Evolutionary conservation across 2,797 vertebrate species (phyloP).

Genomic region (Malacoctenus gilli): DNA sequence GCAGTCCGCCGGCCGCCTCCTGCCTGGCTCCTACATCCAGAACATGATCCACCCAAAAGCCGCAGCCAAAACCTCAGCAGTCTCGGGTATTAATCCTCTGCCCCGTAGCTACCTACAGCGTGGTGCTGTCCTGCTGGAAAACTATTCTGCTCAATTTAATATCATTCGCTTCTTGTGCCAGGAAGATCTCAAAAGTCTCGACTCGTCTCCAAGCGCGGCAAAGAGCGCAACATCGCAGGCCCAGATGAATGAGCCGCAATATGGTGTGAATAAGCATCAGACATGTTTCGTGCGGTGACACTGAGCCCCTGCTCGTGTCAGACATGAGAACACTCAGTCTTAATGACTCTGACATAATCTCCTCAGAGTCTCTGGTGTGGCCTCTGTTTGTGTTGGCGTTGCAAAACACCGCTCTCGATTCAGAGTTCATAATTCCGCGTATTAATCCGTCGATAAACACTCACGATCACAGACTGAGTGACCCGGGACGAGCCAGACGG

Average conservation of each 20-base stretch:
- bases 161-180: conserved; percentile 37
- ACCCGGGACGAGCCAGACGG: conserved; percentile 34
- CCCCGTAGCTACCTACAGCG: conserved; percentile 50
- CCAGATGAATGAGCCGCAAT: conserved; percentile 36
- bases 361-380: conserved; percentile 12
- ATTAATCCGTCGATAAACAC: conserved; percentile 55
- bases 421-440: conserved; percentile 35
- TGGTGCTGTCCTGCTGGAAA: conserved; percentile 43
- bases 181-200: conserved; percentile 22
- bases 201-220: conserved; percentile 31
- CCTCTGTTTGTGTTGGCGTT: conserved; percentile 26
- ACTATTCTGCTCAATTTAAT: conserved; percentile 36
- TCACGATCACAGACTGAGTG: conserved; percentile 30
- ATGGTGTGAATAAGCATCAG: conserved; percentile 23
- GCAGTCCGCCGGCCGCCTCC: conserved; percentile 46
- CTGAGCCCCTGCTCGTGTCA: conserved; percentile 2
- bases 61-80: conserved; percentile 68
- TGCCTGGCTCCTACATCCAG: conserved; percentile 59
- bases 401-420: conserved; percentile 34
- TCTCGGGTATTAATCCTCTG: conserved; percentile 49
- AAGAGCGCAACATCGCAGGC: conserved; percentile 12
- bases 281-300: conserved; percentile 11
- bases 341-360: conserved; percentile 34
- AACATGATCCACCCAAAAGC: conserved; percentile 54
- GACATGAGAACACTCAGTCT: conserved; percentile 31